phyloP scores from a whole-genome alignment of 2,888 invertebrate species.

The Trissonchulus latispiculum region DNA sequence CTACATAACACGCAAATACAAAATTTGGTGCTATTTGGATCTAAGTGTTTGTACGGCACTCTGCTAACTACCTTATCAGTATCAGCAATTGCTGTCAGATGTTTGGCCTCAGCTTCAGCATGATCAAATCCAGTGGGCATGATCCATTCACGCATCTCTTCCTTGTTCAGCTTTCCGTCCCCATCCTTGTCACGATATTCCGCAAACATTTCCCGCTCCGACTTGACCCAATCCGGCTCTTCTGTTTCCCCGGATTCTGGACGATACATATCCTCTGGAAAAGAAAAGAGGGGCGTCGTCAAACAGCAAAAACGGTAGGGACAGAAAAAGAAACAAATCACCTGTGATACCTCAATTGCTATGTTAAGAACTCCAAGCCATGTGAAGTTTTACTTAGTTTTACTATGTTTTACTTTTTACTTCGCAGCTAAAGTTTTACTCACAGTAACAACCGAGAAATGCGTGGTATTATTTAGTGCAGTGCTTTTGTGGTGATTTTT shows the following conservation, averaged over 20 bases:
- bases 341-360: background rate
- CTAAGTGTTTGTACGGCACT: no score
- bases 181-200: conserved; percentile 69
- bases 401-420: no score
- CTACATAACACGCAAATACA: no score
- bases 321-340: no score
- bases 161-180: conserved; percentile 70
- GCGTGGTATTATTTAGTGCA: no score
- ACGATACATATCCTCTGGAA: conserved; percentile 71
- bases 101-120: conserved; percentile 87
- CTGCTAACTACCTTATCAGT: conserved; percentile 64
- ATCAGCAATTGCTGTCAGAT: conserved; percentile 88
- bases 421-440: no score
- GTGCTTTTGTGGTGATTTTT: no score
- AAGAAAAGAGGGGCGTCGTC: no score
- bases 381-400: conserved; percentile 1
- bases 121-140: conserved; percentile 92
- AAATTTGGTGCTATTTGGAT: no score
- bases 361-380: background rate
- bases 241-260: conserved; percentile 44
- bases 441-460: no score
- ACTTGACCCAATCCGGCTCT: conserved; percentile 90
- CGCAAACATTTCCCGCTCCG: conserved; percentile 79
- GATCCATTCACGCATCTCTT: conserved; percentile 81
- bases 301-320: no score